These are phyloP conservation scores for Calyptomena viridis DNA, from an alignment of 2,113 vertebrate species.

Conservation along the genomic window DNA sequence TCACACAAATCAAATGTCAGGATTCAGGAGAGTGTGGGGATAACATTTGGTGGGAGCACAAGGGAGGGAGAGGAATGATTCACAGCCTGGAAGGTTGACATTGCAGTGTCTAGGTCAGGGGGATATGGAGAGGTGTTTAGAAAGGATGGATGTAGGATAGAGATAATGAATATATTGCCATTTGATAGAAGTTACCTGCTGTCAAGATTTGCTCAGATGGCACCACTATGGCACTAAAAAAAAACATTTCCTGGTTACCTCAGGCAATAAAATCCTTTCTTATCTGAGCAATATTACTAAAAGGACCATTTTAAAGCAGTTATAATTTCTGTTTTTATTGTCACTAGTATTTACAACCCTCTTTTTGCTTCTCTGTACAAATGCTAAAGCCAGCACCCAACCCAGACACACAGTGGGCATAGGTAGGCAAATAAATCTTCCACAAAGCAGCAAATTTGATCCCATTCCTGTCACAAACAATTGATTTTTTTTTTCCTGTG, in stretches of 20 bases:
- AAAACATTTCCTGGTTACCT: not conserved
- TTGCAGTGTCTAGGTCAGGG: not conserved
- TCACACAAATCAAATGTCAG: constrained; percentile 33
- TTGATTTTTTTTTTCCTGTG: constrained; percentile 2
- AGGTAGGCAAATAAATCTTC: not conserved
- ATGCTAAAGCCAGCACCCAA: not conserved
- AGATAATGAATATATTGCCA: not conserved
- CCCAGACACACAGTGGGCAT: not conserved
- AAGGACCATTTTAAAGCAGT: not conserved
- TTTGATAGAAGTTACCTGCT: not conserved
- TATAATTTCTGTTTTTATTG: not conserved
- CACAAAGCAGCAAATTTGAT: not conserved
- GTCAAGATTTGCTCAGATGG: not conserved
- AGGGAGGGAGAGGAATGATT: constrained; percentile 3
- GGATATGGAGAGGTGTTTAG: not conserved
- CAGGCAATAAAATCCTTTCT: not conserved
- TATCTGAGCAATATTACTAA: not conserved
- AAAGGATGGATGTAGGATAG: not conserved
- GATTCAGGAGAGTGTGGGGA: not conserved
- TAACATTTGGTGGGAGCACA: not conserved
- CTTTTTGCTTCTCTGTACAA: not conserved
- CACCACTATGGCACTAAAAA: not conserved
- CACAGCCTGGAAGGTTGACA: not conserved
- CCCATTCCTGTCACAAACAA: not conserved
- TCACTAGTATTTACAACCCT: not conserved